These are phyloP conservation scores for Hipposideros larvatus DNA, from an alignment of 2,797 vertebrate genomes.

Conservation along the genomic window DNA sequence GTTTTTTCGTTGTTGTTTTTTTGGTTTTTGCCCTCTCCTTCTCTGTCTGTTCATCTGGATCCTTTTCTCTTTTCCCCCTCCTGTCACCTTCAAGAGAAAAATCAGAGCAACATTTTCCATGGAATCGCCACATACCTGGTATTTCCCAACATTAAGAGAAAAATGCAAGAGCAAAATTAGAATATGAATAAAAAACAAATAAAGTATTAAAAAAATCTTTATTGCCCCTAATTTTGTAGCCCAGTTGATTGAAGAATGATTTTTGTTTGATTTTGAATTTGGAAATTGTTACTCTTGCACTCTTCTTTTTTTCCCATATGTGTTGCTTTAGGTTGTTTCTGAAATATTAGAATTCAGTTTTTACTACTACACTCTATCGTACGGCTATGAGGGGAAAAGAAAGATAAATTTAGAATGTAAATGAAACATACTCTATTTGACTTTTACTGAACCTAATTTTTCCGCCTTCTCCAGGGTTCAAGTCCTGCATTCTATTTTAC, in stretches of 20 bases:
- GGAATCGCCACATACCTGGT: not conserved
- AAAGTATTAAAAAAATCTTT: not conserved
- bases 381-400: not conserved
- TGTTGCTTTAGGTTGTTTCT: not conserved
- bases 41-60: not conserved
- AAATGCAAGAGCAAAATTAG: not conserved
- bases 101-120: not conserved
- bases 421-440: not conserved
- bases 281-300: not conserved
- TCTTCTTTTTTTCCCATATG: rapidly evolving
- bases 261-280: slow-evolving; percentile 46
- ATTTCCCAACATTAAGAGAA: not conserved
- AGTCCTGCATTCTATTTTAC: not conserved
- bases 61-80: not conserved
- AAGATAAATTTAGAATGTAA: not conserved
- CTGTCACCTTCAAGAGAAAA: not conserved
- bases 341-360: not conserved
- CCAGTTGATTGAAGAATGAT: not conserved
- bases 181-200: not conserved
- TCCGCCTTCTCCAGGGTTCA: not conserved
- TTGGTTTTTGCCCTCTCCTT: not conserved
- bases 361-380: not conserved
- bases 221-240: not conserved
- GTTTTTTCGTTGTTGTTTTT: not conserved
- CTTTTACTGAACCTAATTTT: not conserved